Conservation (phyloP, 2,888 invertebrate species). For the Fabriciana adippe region DNA sequence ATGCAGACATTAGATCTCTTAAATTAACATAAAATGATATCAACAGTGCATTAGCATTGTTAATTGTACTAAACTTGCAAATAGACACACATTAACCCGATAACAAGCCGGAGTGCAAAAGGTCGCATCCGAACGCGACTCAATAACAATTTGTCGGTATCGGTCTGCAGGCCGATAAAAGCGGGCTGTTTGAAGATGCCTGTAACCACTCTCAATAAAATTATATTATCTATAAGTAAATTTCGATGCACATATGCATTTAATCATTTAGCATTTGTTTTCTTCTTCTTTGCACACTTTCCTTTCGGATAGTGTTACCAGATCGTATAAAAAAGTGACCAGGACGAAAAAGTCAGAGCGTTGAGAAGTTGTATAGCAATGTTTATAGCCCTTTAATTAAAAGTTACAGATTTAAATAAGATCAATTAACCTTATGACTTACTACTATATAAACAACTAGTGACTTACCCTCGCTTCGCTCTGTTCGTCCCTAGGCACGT, state of each 20-base stretch:
- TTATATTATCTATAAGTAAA: not conserved
- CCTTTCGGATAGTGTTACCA: not conserved
- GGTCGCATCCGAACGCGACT: constrained; percentile 34
- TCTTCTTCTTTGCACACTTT: not conserved
- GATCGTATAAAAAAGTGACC: too few relatives aligned
- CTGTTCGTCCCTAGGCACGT: too few relatives aligned
- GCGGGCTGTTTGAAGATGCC: constrained; percentile 34
- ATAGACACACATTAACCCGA: constrained; percentile 26
- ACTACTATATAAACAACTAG: too few relatives aligned
- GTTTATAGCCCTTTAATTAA: too few relatives aligned
- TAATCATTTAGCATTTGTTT: not conserved
- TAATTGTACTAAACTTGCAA: constrained; percentile 21
- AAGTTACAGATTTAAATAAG: too few relatives aligned
- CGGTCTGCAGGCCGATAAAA: constrained; percentile 31
- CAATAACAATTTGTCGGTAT: constrained; percentile 44
- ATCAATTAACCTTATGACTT: too few relatives aligned
- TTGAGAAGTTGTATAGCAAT: too few relatives aligned
- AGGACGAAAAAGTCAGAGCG: too few relatives aligned
- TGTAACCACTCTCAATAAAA: constrained; percentile 7
- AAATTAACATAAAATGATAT: constrained; percentile 15
- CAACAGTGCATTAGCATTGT: constrained; percentile 7
- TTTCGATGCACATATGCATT: not conserved
- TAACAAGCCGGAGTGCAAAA: constrained; percentile 40
- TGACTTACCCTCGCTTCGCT: too few relatives aligned
- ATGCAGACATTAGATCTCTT: not conserved